Evolutionary conservation across 2,888 invertebrate genomes (phyloP), one percentile per base, ranked within the genome.

Genomic region (Euspilapteryx auroguttella): DNA sequence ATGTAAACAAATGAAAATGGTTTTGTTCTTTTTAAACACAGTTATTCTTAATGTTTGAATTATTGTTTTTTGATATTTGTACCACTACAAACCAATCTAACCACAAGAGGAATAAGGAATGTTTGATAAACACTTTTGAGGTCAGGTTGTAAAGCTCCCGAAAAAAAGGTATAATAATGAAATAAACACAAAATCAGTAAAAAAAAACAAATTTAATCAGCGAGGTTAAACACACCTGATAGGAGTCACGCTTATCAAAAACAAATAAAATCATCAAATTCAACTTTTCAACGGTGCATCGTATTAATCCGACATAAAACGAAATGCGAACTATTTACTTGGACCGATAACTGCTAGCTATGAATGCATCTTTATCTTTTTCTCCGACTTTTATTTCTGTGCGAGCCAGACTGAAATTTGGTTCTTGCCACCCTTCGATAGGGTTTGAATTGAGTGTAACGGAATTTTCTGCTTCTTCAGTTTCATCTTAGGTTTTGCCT

Each of bases 401-500:
- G 22, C 17, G 22, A 22, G 21, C 27, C 23, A 21, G 35, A 35
- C 13, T 34, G 28, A 29, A 39, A 39, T 37, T 37, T 28, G 21
- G 28, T 32, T 30, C 39, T 41, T 38, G 34, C 11, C n/a, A n/a
- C 12, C 25, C 13, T 15, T 12, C 28, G 13, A 24, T 29, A 26
- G 20, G 20, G 15, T 21, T 9, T 22, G 14, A 25, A 36, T 55
- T 64, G 31, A 43, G 62, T 53, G 40, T 37, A 45, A 41, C 52
- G 46, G 56, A 36, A 41, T 36, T 39, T 44, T 36, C 39, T 39
- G 42, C 58, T 61, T 71, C 71, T 73, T 71, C 55, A 55, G 61
- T 65, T 66, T 68, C 71, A 71, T 75, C 71, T 71, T 64, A 56
- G 45, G 54, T 61, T 57, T 65, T 58, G 55, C 63, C 61, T 69